Evolutionary conservation across 2,113 vertebrate species (phyloP).

Genomic region (Galbula dea): DNA sequence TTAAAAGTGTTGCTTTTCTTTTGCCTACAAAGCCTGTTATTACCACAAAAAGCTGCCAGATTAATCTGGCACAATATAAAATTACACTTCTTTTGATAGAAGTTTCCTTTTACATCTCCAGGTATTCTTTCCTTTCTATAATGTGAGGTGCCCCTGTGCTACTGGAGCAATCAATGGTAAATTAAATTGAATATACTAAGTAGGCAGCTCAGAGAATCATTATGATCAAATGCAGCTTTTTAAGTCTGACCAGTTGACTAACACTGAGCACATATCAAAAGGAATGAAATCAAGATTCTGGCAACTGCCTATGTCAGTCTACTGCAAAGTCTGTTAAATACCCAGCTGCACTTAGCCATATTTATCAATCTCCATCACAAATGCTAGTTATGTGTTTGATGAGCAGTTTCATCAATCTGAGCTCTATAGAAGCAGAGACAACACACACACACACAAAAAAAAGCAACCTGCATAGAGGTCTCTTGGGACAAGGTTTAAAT

Average conservation of each 20-base stretch:
- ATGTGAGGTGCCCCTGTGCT: background rate
- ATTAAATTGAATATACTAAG: background rate
- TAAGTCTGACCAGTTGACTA: background rate
- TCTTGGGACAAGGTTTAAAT: background rate
- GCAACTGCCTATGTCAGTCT: background rate
- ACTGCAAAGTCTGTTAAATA: background rate
- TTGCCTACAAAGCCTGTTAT: background rate
- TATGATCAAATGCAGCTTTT: background rate
- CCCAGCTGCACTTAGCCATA: background rate
- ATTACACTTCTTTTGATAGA: background rate
- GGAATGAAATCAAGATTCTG: background rate
- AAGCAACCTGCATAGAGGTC: background rate
- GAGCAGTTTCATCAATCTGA: background rate
- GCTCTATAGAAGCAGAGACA: background rate
- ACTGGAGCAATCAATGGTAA: background rate
- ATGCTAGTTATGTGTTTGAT: background rate
- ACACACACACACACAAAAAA: background rate
- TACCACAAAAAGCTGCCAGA: background rate
- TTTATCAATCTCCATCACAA: background rate
- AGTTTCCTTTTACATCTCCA: background rate
- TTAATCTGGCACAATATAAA: background rate
- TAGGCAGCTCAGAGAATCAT: background rate
- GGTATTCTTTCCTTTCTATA: background rate
- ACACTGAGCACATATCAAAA: background rate
- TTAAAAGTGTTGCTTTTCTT: background rate